Evolutionary conservation across 1,140 invertebrate genomes (phyloP).

Genomic region (Pteromalus puparum): DNA sequence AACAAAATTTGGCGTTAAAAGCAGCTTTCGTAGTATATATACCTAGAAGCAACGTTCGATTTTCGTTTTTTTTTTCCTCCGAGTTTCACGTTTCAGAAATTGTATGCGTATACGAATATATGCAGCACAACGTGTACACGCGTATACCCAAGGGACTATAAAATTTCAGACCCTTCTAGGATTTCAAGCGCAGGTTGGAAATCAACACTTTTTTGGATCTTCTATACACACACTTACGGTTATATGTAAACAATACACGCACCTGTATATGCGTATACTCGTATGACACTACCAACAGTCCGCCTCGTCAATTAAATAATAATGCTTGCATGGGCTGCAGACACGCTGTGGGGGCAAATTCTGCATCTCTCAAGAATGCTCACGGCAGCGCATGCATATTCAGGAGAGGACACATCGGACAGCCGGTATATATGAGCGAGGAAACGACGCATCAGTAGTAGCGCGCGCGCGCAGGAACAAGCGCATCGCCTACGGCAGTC

Average conservation of each 20-base stretch:
- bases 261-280: too few relatives aligned
- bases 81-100: conserved; percentile 12
- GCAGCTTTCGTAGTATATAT: too few relatives aligned
- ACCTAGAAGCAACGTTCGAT: not conserved
- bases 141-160: not conserved
- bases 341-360: too few relatives aligned
- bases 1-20: not conserved
- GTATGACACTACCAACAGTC: too few relatives aligned
- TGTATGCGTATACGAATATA: not conserved
- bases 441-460: too few relatives aligned
- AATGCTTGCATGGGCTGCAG: too few relatives aligned
- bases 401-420: too few relatives aligned
- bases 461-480: too few relatives aligned
- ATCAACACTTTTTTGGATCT: conserved; percentile 28
- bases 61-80: not conserved
- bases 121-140: too few relatives aligned
- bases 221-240: not conserved
- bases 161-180: conserved; percentile 39
- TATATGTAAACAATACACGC: too few relatives aligned
- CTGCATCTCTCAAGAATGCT: not conserved
- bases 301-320: too few relatives aligned
- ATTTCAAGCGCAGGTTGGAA: conserved; percentile 23
- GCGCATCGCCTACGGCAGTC: not conserved
- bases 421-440: too few relatives aligned
- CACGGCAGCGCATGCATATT: not conserved